Conservation (phyloP, 2,113 vertebrate species). For the Oryzias celebensis region DNA sequence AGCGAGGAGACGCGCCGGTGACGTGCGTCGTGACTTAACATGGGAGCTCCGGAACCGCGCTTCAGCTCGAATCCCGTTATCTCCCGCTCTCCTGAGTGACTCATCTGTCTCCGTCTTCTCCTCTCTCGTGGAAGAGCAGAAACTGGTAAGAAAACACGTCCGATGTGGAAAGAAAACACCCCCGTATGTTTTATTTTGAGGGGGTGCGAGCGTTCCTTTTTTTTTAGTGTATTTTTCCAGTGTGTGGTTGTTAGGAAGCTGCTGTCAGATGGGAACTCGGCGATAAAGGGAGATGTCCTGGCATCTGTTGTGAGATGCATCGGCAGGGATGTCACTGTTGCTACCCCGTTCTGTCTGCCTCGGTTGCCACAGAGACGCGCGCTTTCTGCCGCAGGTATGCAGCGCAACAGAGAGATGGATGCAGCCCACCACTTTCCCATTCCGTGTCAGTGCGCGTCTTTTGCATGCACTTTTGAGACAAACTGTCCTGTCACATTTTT, state of each 20-base stretch:
- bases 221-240: slow-evolving; percentile 4
- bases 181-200: slow-evolving; percentile 7
- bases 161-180: slow-evolving; percentile 4
- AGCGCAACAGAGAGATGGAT: slow-evolving; percentile 8
- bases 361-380: slow-evolving; percentile 45
- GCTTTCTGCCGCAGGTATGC: slow-evolving; percentile 51
- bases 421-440: background rate
- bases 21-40: slow-evolving; percentile 37
- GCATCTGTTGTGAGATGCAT: slow-evolving; percentile 42
- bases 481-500: too few relatives aligned
- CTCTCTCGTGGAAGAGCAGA: slow-evolving; percentile 37
- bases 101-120: slow-evolving; percentile 40
- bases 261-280: slow-evolving; percentile 14
- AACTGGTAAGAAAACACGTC: slow-evolving; percentile 55
- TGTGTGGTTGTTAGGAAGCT: slow-evolving; percentile 16
- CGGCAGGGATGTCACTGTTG: slow-evolving; percentile 48
- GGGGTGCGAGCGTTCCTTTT: background rate
- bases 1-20: slow-evolving; percentile 2
- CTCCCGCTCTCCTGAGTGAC: slow-evolving; percentile 32
- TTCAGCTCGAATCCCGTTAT: background rate
- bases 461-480: background rate
- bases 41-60: slow-evolving; percentile 14
- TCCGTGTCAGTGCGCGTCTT: background rate
- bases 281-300: slow-evolving; percentile 32
- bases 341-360: slow-evolving; percentile 28